Base-by-base conservation (phyloP, 2,888 invertebrate genomes). In the Chromoteleia sp. region DNA sequence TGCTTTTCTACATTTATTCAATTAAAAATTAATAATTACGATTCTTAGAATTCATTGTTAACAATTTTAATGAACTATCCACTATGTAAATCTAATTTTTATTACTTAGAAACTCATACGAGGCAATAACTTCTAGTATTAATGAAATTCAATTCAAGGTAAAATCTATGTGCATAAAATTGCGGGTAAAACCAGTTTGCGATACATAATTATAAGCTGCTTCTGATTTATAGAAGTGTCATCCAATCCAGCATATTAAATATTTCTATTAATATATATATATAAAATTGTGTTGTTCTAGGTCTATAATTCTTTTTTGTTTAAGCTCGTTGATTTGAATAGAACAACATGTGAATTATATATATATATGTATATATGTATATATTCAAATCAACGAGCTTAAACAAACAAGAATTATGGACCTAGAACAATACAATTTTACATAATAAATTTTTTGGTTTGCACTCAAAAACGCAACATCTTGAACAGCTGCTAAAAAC, bases 111-210 rank as follows among this genome's bases (percentile, higher is more conserved):
- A 48, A 19, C 30, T 17, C 61, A 4, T n/a, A 30, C 61, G 10
- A 14, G 3, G 15, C 19, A 29, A 43, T 39, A 59, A 29, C 29
- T 29, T 7, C 30, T 4, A 3, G 61, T 30, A 68, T 56, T 52
- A 56, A 70, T 58, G 48, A 58, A 48, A 70, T 70, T 19, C 48
- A 58, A 52, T 48, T 58, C 56, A 70, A 70, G 70, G 58, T 58
- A 29, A 70, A 15, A 70, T 56, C 21, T 15, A 17, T 10, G 43
- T 19, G 30, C 39, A 70, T 48, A 45, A 58, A 33, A 14, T 33
- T 30, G 15, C 17, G 6, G n/a, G 12, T 19, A 14, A 58, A 58
- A 58, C 58, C 48, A 58, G 58, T 70, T 70, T 36, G 25, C 1
- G 14, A 65, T 50, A n/a, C 48, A 65, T 41, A 50, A 58, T 41